Base-by-base conservation (phyloP, 2,113 vertebrate species). In the Microtus montanus region DNA sequence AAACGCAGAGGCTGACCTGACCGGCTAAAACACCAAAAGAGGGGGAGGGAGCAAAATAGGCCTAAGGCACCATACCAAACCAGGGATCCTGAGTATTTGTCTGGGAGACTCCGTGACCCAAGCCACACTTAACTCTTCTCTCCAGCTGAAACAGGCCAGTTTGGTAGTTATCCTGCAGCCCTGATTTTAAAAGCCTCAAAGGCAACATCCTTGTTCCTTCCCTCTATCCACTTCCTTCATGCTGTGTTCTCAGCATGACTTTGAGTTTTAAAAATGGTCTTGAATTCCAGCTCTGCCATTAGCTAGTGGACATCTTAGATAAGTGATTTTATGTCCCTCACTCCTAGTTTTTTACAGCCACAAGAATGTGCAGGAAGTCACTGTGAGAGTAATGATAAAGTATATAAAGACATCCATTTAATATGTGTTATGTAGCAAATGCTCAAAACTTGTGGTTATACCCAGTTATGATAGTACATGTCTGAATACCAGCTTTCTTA, bases 341-440 rank as follows among this genome's bases (percentile, higher is more conserved):
- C 41, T 1, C 35, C 15, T 83, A 63, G 35, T 28, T 80, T 91
- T 91, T 77, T 26, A 90, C 4, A 92, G 33, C 7, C 28, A 66
- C 52, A 95, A 95, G 41, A 95, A 87, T 86, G 9, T 35, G 26
- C 64, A 2, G 64, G 78, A 89, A 64, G 6, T 87, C 94, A 89
- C 26, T 87, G 41, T 58, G 58, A 93, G 12, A 91, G 84, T 79
- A 68, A 22, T 92, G 14, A 85, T 89, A 78, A 93, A 66, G 7
- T 17, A 70, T 77, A 3, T 52, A 85, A 95, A 88, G 6, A 22
- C 30, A 35, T 94, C 84, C 85, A 26, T 82, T 96, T 58, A 75
- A 20, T 75, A 70, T 84, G 58, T 78, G 20, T 64, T 80, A 90
- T 30, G 54, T 44, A 66, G 75, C 0, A 85, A 87, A 70, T 80